Conservation (phyloP, 2,797 vertebrate species). For the Cossypha dichroa region DNA sequence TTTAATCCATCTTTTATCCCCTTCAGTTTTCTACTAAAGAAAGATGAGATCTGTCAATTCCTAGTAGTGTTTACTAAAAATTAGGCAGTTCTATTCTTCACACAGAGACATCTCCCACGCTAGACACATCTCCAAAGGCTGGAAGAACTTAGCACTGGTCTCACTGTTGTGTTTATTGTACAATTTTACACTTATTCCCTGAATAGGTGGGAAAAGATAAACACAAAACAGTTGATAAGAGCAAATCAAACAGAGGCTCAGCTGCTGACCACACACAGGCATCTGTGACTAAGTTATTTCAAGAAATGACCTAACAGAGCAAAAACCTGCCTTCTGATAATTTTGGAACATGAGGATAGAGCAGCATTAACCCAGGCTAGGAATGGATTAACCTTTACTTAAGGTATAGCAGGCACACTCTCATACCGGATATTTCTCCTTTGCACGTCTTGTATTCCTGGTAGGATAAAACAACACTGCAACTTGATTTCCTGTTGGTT, state of each 20-base stretch:
- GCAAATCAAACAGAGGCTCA: not conserved
- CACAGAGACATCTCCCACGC: not conserved
- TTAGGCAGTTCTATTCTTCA: not conserved
- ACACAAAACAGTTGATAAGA: not conserved
- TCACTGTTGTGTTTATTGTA: not conserved
- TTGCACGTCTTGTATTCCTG: not conserved
- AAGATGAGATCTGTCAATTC: not conserved
- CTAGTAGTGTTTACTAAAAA: not conserved
- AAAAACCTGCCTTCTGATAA: not conserved
- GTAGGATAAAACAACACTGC: constrained; percentile 20
- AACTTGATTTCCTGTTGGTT: constrained; percentile 32
- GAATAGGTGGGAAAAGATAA: not conserved
- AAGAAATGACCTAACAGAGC: not conserved
- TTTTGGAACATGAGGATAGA: not conserved
- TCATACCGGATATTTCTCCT: not conserved
- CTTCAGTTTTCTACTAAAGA: not conserved
- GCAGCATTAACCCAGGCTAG: constrained; percentile 21
- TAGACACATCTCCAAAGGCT: not conserved
- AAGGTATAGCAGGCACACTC: not conserved
- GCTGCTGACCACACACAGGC: not conserved
- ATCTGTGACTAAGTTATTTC: not conserved
- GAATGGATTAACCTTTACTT: constrained; percentile 47
- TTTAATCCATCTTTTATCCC: not conserved
- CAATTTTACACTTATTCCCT: not conserved
- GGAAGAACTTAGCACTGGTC: not conserved